phyloP scores from a whole-genome alignment of 1,140 invertebrate genomes.

The Penaeus chinensis region DNA sequence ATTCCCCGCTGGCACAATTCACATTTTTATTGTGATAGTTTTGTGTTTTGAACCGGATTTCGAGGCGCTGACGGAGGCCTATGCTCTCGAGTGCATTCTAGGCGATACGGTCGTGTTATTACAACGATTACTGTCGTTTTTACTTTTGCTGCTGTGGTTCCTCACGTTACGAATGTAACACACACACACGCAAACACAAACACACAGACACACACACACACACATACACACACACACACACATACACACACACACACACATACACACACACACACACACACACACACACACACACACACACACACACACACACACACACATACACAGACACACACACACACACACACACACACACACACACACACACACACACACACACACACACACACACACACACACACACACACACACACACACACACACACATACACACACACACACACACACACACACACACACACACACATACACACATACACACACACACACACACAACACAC shows the following conservation, averaged over 20 bases:
- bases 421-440: background rate
- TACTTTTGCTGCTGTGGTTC: too few relatives aligned
- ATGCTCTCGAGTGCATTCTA: too few relatives aligned
- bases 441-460: background rate
- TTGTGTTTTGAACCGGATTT: too few relatives aligned
- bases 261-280: background rate
- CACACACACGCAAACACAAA: background rate
- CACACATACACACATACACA: background rate
- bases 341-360: background rate
- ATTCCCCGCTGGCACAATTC: too few relatives aligned
- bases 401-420: background rate
- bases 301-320: background rate
- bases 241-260: constrained; percentile 2
- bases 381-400: background rate
- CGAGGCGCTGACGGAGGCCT: too few relatives aligned
- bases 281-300: background rate
- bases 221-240: background rate
- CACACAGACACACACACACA: background rate
- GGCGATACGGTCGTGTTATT: too few relatives aligned
- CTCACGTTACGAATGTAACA: too few relatives aligned
- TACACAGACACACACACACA: background rate
- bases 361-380: background rate
- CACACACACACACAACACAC: background rate
- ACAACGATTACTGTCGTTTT: too few relatives aligned
- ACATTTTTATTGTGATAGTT: too few relatives aligned